Conservation (phyloP, 2,888 invertebrate genomes). For the Apeira syringaria region DNA sequence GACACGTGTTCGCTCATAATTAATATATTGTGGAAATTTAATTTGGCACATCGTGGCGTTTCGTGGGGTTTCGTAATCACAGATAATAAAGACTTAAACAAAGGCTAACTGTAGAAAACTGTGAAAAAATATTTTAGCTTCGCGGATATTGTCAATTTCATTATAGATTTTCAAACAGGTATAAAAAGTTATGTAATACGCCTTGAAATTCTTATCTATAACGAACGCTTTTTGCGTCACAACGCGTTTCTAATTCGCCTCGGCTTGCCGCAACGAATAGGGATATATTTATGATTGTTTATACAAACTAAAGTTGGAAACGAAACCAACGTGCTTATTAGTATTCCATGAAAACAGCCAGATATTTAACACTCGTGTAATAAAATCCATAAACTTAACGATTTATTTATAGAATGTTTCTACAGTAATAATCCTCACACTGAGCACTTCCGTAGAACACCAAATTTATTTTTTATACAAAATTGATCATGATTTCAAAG, state of each 20-base stretch:
- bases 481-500: too few species aligned
- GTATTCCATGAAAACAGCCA: too few species aligned
- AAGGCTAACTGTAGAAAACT: too few species aligned
- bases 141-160: conserved; percentile 3
- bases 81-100: background rate
- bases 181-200: background rate
- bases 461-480: too few species aligned
- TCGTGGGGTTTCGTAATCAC: background rate
- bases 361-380: conserved; percentile 4
- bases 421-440: too few species aligned
- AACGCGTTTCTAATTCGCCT: conserved; percentile 3
- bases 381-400: too few species aligned
- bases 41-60: background rate
- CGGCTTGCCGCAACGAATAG: conserved; percentile 6
- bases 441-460: too few species aligned
- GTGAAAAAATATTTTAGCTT: too few species aligned
- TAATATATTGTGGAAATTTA: conserved; percentile 17
- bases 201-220: conserved; percentile 22
- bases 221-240: conserved; percentile 37
- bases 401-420: too few species aligned
- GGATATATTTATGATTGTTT: conserved; percentile 9
- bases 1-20: conserved; percentile 19
- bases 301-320: background rate
- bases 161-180: background rate
- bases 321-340: too few species aligned